Percentiles rank a stretch among this genome's conserved stretches.
phyloP scores from a whole-genome alignment of 2,888 invertebrate genomes.

The Ophion costatus region DNA sequence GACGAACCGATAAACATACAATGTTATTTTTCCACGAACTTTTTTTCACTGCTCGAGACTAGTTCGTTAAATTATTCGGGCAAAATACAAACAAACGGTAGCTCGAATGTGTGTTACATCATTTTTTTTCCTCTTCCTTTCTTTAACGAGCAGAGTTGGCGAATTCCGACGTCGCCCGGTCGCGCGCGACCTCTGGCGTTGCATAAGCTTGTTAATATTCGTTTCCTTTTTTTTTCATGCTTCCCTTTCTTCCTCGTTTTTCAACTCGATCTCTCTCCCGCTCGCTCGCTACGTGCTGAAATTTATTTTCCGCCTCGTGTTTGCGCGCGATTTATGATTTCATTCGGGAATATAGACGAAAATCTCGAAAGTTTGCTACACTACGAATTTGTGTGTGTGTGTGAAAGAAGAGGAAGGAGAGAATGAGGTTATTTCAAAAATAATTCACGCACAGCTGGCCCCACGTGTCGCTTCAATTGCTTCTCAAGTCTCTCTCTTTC shows the following conservation, averaged over 20 bases:
- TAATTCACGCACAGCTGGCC: conserved; percentile 53
- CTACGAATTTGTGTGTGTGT: conserved; percentile 2
- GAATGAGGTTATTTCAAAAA: conserved; percentile 47
- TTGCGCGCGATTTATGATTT: conserved; percentile 33
- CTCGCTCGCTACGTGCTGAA: conserved; percentile 2
- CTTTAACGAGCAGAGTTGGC: conserved; percentile 22
- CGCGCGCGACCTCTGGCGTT: conserved; percentile 27
- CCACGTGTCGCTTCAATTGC: conserved; percentile 49
- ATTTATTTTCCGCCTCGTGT: conserved; percentile 32
- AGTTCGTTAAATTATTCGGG: not conserved
- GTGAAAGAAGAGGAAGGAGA: conserved; percentile 5
- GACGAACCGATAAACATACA: not conserved
- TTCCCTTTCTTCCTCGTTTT: not conserved
- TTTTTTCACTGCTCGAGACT: not conserved
- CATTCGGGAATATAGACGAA: conserved; percentile 18
- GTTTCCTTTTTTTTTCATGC: not conserved
- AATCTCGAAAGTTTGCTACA: conserved; percentile 20
- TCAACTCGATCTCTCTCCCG: not conserved
- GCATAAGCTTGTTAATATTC: conserved; percentile 42
- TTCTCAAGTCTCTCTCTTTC: not conserved
- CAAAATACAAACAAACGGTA: not conserved
- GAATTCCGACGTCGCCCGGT: conserved; percentile 17
- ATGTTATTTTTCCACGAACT: not conserved
- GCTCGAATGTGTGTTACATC: conserved; percentile 14
- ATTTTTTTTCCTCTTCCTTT: not conserved